phyloP scores from a whole-genome alignment of 2,113 vertebrate genomes.

The Oreotrochilus melanogaster region DNA sequence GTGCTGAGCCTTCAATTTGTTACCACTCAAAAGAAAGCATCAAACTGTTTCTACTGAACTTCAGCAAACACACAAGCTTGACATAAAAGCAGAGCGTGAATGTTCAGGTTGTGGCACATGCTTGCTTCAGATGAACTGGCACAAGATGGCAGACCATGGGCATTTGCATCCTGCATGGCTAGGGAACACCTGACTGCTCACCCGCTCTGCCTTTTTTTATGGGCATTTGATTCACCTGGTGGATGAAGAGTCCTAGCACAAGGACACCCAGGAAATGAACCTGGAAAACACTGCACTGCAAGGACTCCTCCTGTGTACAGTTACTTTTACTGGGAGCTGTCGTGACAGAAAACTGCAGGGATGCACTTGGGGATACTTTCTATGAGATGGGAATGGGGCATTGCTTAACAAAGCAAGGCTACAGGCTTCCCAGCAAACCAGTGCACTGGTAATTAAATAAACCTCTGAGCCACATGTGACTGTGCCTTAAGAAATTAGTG shows the following conservation, averaged over 20 bases:
- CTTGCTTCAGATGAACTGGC: neutral
- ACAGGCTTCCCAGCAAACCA: constrained; percentile 10
- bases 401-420: constrained; percentile 32
- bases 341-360: neutral
- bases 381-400: neutral
- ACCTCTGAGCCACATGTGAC: constrained; percentile 47
- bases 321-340: neutral
- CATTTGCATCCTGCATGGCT: neutral
- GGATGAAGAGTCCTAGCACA: neutral
- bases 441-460: constrained; percentile 14
- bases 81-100: neutral
- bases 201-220: neutral
- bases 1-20: neutral
- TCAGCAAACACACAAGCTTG: neutral
- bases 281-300: neutral
- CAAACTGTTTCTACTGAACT: neutral
- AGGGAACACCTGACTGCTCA: neutral
- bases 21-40: neutral
- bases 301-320: neutral
- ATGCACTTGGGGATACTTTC: neutral
- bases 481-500: constrained; percentile 44
- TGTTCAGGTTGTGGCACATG: accelerated
- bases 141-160: neutral
- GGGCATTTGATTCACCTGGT: neutral
- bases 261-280: neutral